Base-by-base conservation (phyloP, 2,888 invertebrate genomes). In the Gandaritis pyraliata region DNA sequence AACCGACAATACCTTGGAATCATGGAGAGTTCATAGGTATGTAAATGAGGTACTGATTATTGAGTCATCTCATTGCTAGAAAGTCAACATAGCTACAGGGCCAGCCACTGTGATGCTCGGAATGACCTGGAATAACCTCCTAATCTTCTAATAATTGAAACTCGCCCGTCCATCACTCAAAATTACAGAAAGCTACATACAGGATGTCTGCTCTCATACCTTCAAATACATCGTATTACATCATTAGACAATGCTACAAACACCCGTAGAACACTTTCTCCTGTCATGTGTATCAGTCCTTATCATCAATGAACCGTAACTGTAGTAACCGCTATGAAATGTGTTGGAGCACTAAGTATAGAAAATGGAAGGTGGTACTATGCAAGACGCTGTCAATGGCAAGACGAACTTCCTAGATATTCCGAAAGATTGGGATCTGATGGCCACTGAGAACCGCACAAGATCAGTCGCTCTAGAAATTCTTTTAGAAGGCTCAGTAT, bases 201-300 rank as follows among this genome's bases (percentile, higher is more conserved):
- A 60, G 47, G 60, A 55, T 60, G 50, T 60, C 43, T 23, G 18
- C 54, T 59, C 23, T 12, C 49, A 38, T 50, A 58, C 43, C 13
- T 15, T 36, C 43, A 36, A 46, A 46, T 16, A 12, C 18, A 45
- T 47, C 29, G 8, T 23, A 29, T 60, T 60, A 50, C 50, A 55
- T 55, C 43, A 60, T 53, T 52, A 29, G 50, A 60, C 60, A 60
- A 60, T 60, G 45, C 51, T 53, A 33, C 48, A 48, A 46, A 39
- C 45, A 45, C 16, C 29, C 49, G 16, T 36, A 50, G 33, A 33
- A 38, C 56, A 53, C 65, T 65, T 65, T 65, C 65, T 59, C 61
- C 59, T 59, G 61, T 65, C 61, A 59, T 46, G 45, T 48, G 47
- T 52, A 54, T 55, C 52, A 52, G 47, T 41, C 55, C 61, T 61